Evolutionary conservation across 2,113 vertebrate species (phyloP).

Genomic region (Apteryx mantelli): DNA sequence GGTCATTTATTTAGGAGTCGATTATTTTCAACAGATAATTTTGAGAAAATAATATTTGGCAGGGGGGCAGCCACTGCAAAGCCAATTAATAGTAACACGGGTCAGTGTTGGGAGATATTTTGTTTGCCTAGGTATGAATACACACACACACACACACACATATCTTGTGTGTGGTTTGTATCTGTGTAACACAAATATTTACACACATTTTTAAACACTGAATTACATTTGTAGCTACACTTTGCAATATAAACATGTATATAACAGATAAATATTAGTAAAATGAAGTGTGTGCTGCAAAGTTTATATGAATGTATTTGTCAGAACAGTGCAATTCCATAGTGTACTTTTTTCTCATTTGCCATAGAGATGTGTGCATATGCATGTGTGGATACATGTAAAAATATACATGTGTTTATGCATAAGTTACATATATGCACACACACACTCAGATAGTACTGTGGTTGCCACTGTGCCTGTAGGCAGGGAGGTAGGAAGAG

Average conservation of each 20-base stretch:
- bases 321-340: rapidly evolving
- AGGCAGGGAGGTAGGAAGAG: background rate
- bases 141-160: rapidly evolving
- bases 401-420: rapidly evolving
- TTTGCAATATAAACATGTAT: rapidly evolving
- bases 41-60: conserved; percentile 57
- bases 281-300: rapidly evolving
- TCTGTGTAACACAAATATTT: background rate
- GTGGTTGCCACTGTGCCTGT: background rate
- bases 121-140: background rate
- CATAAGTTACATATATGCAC: rapidly evolving
- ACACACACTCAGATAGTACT: background rate
- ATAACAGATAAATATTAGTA: rapidly evolving
- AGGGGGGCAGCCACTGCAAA: background rate
- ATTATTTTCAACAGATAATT: conserved; percentile 66
- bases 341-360: rapidly evolving
- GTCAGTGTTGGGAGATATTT: background rate
- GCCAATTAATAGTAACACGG: background rate
- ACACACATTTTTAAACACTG: rapidly evolving
- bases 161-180: rapidly evolving
- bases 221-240: rapidly evolving
- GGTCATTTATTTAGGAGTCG: conserved; percentile 76
- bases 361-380: rapidly evolving
- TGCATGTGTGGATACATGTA: rapidly evolving
- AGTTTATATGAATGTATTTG: rapidly evolving